Evolutionary conservation across 2,888 invertebrate species (phyloP).

Genomic region (Limnephilus lunatus): DNA sequence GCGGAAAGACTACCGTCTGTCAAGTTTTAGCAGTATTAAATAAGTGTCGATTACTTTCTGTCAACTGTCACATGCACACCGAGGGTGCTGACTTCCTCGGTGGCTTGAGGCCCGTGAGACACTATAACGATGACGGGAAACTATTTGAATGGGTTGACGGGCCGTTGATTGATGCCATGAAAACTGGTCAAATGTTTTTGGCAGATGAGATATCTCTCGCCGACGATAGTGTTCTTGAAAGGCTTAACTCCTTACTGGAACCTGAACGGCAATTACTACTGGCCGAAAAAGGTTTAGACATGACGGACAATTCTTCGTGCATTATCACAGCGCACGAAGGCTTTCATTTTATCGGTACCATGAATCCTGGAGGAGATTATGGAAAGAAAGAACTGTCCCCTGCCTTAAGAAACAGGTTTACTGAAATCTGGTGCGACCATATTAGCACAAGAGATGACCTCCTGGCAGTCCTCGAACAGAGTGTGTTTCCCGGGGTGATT

Average conservation of each 20-base stretch:
- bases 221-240: constrained; percentile 97
- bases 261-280: constrained; percentile 93
- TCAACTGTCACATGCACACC: constrained; percentile 99
- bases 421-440: constrained; percentile 98
- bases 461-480: constrained; percentile 87
- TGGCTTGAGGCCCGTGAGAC: constrained; percentile 92
- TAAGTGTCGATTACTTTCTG: constrained; percentile 82
- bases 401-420: constrained; percentile 96
- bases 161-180: constrained; percentile 94
- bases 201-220: constrained; percentile 99
- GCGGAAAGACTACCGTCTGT: constrained; percentile 97
- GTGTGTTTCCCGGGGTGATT: constrained; percentile 79
- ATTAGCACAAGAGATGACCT: constrained; percentile 86
- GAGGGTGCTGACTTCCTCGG: constrained; percentile 99
- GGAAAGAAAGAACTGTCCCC: constrained; percentile 99
- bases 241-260: constrained; percentile 96
- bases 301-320: constrained; percentile 78
- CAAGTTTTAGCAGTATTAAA: constrained; percentile 88
- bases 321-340: constrained; percentile 83
- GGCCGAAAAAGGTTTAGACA: constrained; percentile 90
- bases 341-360: constrained; percentile 97
- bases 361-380: constrained; percentile 99
- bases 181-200: constrained; percentile 90
- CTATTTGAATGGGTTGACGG: constrained; percentile 99
- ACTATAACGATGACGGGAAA: constrained; percentile 77